Base-by-base conservation (phyloP, 1,140 invertebrate species). In the Aphidius ervi region DNA sequence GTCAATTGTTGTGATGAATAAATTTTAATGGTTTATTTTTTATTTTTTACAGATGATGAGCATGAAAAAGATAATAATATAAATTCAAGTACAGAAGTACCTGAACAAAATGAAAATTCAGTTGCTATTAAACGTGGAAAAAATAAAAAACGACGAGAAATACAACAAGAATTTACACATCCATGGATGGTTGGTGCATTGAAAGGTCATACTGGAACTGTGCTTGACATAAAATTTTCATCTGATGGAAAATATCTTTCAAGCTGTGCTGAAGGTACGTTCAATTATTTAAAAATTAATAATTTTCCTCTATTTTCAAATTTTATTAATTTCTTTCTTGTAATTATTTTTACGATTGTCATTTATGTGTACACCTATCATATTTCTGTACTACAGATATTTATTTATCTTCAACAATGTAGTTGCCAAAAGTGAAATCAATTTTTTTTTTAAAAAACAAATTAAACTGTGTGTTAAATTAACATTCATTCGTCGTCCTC, bases 181-280 rank as follows among this genome's bases (percentile, higher is more conserved):
- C 84, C 86, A 3, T 94, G 90, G 90, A 80, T 93, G 53, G 72
- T 88, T 1, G 84, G 86, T 39, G 85, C 87, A 9, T 78, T 95
- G 45, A 94, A 93, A 74, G 91, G 90, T 9, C 92, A 95, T 69
- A 88, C 86, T 4, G 86, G 84, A 0, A 75, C 77, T 0, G 85
- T 95, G 23, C 74, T 88, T 1, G 85, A 90, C 55, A 83, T 94
- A 70, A 87, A 90, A 71, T 90, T 93, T 70, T 91, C 91, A 52
- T 82, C 84, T 8, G 93, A 93, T 77, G 90, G 88, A 53, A 94
- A 94, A 80, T 93, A 87, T 69, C 80, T 95, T 62, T 88, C 88
- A 48, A 88, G 89, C 50, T 90, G 88, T 73, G 87, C 86, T 63
- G 88, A 92, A 83, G 92, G 91, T 94, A 85, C 81, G 84, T 82